Percentiles rank a stretch among this genome's conserved stretches.
Conservation (phyloP, 2,113 vertebrate genomes). For the Osmerus eperlanus region DNA sequence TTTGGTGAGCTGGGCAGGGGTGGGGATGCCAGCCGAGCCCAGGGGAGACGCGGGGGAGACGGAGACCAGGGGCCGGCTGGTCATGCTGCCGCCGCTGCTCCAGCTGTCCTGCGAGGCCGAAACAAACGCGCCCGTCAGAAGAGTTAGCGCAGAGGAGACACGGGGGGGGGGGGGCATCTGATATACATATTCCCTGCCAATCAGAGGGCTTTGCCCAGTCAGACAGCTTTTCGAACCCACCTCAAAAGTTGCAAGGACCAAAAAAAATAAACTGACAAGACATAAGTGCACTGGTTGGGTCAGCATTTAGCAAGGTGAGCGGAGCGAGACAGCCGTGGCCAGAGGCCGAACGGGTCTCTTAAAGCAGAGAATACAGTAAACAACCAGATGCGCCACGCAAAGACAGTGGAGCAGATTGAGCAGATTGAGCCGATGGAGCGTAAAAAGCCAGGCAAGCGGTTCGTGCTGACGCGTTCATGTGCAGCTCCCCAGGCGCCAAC, state of each 20-base stretch:
- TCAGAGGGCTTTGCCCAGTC: too few relatives aligned
- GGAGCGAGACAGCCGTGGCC: slow-evolving; percentile 1
- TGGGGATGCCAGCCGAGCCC: slow-evolving; percentile 85
- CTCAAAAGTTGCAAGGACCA: too few relatives aligned
- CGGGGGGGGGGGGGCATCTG: not conserved
- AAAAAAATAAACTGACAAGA: not conserved
- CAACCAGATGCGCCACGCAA: not conserved
- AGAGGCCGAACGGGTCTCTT: not conserved
- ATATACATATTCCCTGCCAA: too few relatives aligned
- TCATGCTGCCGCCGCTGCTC: slow-evolving; percentile 73
- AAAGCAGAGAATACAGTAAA: not conserved
- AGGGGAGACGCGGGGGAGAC: slow-evolving; percentile 81
- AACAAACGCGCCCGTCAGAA: slow-evolving; percentile 44
- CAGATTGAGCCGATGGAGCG: slow-evolving; percentile 1
- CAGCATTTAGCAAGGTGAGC: not conserved
- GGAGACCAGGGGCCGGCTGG: slow-evolving; percentile 78
- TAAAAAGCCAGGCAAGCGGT: not conserved
- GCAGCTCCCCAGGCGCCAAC: not conserved
- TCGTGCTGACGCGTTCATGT: not conserved
- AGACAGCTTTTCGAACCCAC: too few relatives aligned
- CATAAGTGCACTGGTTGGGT: not conserved
- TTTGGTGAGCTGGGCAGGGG: slow-evolving; percentile 88
- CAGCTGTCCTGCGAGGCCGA: slow-evolving; percentile 75
- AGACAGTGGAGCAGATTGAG: not conserved
- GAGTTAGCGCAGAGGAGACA: not conserved